Percentiles rank a stretch among this genome's conserved stretches.
These are phyloP conservation scores for Raja brachyura DNA, from an alignment of 2,113 vertebrate species.

Conservation along the genomic window DNA sequence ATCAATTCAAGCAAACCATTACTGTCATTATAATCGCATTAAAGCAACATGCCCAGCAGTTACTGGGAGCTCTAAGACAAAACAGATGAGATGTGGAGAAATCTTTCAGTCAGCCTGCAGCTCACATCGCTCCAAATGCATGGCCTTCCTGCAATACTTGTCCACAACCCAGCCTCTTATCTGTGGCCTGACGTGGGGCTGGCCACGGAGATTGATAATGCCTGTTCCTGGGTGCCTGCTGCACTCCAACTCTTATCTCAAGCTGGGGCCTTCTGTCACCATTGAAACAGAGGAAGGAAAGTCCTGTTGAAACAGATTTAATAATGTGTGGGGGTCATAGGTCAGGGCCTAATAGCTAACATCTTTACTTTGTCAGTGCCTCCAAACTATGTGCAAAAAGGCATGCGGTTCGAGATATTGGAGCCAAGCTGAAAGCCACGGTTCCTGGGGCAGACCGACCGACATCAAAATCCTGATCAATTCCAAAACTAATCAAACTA, in stretches of 20 bases:
- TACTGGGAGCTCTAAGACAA: conserved; percentile 48
- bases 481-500: too few relatives aligned
- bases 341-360: conserved; percentile 26
- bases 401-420: neutral
- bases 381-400: neutral
- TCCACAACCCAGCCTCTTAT: neutral
- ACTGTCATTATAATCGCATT: conserved; percentile 66
- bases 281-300: conserved; percentile 25
- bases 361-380: conserved; percentile 25
- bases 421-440: too few relatives aligned
- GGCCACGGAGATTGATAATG: neutral
- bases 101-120: neutral
- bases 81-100: conserved; percentile 38
- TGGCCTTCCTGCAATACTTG: neutral
- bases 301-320: conserved; percentile 36
- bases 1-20: conserved; percentile 61
- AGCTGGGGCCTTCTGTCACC: neutral
- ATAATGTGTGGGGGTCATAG: conserved; percentile 29
- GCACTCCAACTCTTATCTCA: neutral
- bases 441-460: neutral
- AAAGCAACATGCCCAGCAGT: conserved; percentile 57
- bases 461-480: too few relatives aligned
- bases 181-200: neutral
- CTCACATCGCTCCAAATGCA: neutral
- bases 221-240: neutral